Conservation (phyloP, 2,113 vertebrate species). For the Rhodinocichla rosea region DNA sequence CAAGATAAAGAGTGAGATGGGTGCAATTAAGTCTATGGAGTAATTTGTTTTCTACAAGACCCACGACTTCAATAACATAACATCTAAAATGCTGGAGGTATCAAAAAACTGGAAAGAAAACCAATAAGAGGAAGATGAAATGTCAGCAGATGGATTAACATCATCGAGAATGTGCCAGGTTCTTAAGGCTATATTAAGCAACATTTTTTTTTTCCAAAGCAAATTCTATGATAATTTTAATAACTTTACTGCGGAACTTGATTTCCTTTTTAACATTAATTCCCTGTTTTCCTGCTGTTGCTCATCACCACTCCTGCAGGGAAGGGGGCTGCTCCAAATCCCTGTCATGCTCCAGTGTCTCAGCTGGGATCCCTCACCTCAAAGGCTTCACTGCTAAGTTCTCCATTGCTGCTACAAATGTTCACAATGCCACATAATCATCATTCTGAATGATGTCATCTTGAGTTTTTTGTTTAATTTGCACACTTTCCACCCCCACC, state of each 20-base stretch:
- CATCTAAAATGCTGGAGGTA: conserved; percentile 63
- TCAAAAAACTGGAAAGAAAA: conserved; percentile 62
- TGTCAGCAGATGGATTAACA: conserved; percentile 62
- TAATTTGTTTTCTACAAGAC: conserved; percentile 66
- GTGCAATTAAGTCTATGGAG: conserved; percentile 54
- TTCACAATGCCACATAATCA: neutral
- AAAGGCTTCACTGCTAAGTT: neutral
- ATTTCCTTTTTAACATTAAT: neutral
- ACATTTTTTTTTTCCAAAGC: conserved; percentile 11
- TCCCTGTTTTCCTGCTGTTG: neutral
- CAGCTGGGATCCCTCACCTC: neutral
- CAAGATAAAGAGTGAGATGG: conserved; percentile 57
- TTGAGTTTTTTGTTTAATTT: neutral
- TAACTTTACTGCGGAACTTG: neutral
- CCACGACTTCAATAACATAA: conserved; percentile 59
- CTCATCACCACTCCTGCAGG: neutral
- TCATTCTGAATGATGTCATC: neutral
- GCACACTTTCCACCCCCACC: neutral
- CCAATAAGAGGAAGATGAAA: conserved; percentile 54
- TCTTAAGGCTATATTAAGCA: conserved; percentile 62
- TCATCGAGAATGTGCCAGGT: conserved; percentile 27
- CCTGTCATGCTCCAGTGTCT: neutral
- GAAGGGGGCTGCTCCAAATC: neutral
- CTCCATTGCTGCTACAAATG: accelerated
- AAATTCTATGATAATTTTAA: conserved; percentile 53